Base-by-base conservation (phyloP, 2,113 vertebrate genomes). In the Tenebrosternarchus preto region DNA sequence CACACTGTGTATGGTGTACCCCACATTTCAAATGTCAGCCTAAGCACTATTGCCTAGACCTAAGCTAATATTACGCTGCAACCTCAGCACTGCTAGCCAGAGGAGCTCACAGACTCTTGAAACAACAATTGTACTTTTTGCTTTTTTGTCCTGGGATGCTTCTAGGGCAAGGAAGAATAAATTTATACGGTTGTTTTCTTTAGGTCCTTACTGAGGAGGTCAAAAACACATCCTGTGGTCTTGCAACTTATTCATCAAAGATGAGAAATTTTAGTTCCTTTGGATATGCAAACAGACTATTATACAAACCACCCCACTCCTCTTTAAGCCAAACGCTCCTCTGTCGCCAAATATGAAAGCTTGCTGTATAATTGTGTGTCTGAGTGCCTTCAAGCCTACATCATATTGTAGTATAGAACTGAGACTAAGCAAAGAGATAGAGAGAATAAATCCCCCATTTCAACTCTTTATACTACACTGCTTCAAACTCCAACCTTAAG, bases 401-500 rank as follows among this genome's bases (percentile, higher is more conserved):
- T 36, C 8, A 59, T 57, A 66, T 73, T 12, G 50, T 72, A 55
- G 64, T 7, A 82, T 59, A 12, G n/a, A 77, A 63, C 19, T 12
- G 29, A 55, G 9, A 46, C 43, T 50, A 50, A 1, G 68, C 15
- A 43, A 17, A 20, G 55, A 71, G 39, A 73, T 12, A 60, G 50
- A 77, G n/a, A 19, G 39, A 46, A 25, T 25, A 31, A 36, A 78
- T 75, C 81, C 66, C 43, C 73, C 64, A 70, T 7, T 43, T 3
- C 50, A 24, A 69, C 46, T 60, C 27, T 55, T 43, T 82, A 16
- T 60, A 43, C 55, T 70, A 25, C 12, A 9, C 11, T 60, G 76
- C 61, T 33, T 61, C 56, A 46, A 70, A 29, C 39, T 66, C 39
- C 64, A 80, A 61, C 82, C 77, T 80, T 82, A 27, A 80, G 39